Base-by-base conservation (phyloP, 1,140 invertebrate species). In the Listronotus oregonensis region DNA sequence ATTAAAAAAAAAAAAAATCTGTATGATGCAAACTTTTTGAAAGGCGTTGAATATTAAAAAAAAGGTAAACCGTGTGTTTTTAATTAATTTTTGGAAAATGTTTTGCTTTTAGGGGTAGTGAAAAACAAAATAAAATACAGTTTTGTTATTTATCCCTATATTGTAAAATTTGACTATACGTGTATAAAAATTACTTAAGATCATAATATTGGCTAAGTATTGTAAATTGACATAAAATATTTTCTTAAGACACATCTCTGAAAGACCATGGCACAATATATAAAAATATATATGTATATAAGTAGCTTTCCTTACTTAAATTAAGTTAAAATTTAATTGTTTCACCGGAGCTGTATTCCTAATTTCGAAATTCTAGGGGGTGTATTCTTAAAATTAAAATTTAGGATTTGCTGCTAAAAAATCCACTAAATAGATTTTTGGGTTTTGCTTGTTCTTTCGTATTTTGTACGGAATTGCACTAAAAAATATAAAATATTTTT, bases 261-360 rank as follows among this genome's bases (percentile, higher is more conserved):
- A 49, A 49, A 49, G 46, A 49, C 46, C 46, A 49, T 49, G 46
- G 46, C 46, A 49, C 46, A 49, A 49, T 49, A 49, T 49, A 49
- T 27, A 49, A 49, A 49, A 49, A 49, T 49, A 49, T 49, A 21
- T 49, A 2, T 44, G 17, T 18, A 11, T 27, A 27, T 27, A 44
- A 44, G 14, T 44, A 44, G 42, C 9, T 8, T 44, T 44, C n/a
- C 14, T 44, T 5, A 8, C 17, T 27, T 14, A 44, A 44, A 44
- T 44, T 40, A 14, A 15, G n/a, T 1, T 15, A 44, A 44, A 44
- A 44, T 44, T 8, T 18, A 44, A 44, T n/a, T 44, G 2, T 14
- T 8, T 15, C 7, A 15, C n/a, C 14, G n/a, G 7, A 15, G n/a
- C n/a, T n/a, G n/a, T n/a, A n/a, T n/a, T n/a, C n/a, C n/a, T n/a